Base-by-base conservation (phyloP, 2,888 invertebrate species). In the Ormia ochracea region DNA sequence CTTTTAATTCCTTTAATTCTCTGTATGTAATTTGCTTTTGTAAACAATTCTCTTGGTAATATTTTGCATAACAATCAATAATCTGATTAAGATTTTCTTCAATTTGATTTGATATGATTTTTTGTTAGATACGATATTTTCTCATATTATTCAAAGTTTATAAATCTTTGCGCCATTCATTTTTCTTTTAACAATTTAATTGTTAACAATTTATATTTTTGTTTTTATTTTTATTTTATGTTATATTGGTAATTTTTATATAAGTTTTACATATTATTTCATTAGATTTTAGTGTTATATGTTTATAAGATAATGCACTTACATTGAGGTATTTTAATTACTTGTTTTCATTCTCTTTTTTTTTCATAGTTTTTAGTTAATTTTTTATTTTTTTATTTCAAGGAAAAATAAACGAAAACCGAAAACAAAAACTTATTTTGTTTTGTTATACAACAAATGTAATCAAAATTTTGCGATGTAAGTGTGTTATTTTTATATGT, bases 221-320 rank as follows among this genome's bases (percentile, higher is more conserved):
- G n/a, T 31, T 78, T 41, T 43, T 66, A 63, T 17, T 28, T 52
- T 41, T 58, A 14, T 17, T 48, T 33, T 6, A 36, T 14, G 2
- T 5, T 45, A 31, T 38, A 31, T 14, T 3, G 56, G 10, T 38
- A 12, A 4, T 65, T 50, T 59, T 72, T 43, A 45, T 61, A 73
- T 65, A n/a, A 66, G 43, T 9, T 58, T 66, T 65, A 31, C 69
- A 56, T 65, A 33, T 59, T 50, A 54, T 76, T 72, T n/a, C n/a
- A 48, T 59, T 72, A 38, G 10, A 14, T 50, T 65, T 75, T 41
- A 61, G 17, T 65, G 70, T 63, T 65, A 58, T 36, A 75, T 73
- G 66, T 82, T 83, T 84, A 84, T 84, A 86, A 86, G 85, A 86
- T 86, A 86, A 86, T 86, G 86, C 86, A 86, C 86, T 86, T 86